Conservation (phyloP, 2,797 vertebrate species). For the Acestrorhynchus altus region DNA sequence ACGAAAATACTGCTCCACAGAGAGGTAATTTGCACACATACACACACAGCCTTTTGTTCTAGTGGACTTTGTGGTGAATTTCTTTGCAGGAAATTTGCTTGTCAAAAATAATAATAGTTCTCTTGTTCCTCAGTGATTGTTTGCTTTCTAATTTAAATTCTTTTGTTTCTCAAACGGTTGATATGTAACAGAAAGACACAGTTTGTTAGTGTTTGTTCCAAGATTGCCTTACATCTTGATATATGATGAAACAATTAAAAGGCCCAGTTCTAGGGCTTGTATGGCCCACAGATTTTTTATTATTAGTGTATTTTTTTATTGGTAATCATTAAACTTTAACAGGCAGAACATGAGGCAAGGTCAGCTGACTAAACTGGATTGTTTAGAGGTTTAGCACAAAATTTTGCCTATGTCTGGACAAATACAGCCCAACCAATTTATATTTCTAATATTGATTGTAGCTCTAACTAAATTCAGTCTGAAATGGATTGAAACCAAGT, state of each 20-base stretch:
- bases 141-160: neutral
- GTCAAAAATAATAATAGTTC: neutral
- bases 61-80: neutral
- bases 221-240: neutral
- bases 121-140: neutral
- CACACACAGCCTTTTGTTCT: neutral
- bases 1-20: slow-evolving; percentile 94
- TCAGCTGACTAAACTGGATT: no score
- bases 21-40: slow-evolving; percentile 80
- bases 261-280: no score
- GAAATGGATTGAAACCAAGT: no score
- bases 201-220: neutral
- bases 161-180: neutral
- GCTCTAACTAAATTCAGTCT: no score
- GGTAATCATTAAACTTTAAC: no score
- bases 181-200: neutral
- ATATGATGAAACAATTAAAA: no score
- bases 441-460: no score
- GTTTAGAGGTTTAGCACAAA: no score
- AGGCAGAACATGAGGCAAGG: no score
- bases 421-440: no score
- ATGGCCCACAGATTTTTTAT: neutral
- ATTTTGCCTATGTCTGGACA: no score
- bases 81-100: neutral
- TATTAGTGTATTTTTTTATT: no score